phyloP scores from a whole-genome alignment of 2,113 vertebrate species.

The Nycticryphes semicollaris region DNA sequence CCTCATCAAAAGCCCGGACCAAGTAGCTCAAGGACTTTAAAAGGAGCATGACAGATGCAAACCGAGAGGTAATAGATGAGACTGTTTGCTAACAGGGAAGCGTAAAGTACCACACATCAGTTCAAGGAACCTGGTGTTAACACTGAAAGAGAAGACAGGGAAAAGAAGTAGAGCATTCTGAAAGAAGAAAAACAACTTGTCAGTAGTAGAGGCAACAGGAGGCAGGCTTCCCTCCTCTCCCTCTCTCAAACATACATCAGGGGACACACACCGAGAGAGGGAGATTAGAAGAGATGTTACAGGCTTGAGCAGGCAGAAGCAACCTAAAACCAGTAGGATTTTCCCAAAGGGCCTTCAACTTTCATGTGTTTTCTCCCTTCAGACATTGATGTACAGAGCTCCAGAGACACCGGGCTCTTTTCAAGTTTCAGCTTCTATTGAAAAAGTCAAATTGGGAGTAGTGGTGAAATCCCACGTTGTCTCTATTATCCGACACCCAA shows the following conservation, averaged over 20 bases:
- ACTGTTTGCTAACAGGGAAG: not conserved
- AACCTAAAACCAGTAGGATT: not conserved
- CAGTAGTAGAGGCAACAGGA: not conserved
- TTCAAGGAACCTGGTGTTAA: not conserved
- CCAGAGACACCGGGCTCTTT: not conserved
- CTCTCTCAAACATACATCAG: not conserved
- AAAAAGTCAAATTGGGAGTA: not conserved
- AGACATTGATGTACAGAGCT: not conserved
- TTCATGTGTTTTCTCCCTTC: constrained; percentile 1
- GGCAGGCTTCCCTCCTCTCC: not conserved
- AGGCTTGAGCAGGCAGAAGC: not conserved
- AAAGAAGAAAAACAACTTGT: not conserved
- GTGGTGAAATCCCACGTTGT: not conserved
- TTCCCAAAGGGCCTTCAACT: not conserved
- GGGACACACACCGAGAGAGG: not conserved
- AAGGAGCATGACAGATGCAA: not conserved
- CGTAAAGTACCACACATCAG: not conserved
- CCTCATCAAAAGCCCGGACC: not conserved
- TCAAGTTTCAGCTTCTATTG: not conserved
- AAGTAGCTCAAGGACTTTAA: not conserved
- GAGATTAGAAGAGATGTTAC: not conserved
- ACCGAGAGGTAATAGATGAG: not conserved
- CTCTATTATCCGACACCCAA: not conserved
- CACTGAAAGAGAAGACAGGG: not conserved
- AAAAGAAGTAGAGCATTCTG: not conserved